A percentile compares a stretch with the other conserved stretches of the same genome.
phyloP scores from a whole-genome alignment of 1,140 invertebrate species.

The Psilanteris sp. region DNA sequence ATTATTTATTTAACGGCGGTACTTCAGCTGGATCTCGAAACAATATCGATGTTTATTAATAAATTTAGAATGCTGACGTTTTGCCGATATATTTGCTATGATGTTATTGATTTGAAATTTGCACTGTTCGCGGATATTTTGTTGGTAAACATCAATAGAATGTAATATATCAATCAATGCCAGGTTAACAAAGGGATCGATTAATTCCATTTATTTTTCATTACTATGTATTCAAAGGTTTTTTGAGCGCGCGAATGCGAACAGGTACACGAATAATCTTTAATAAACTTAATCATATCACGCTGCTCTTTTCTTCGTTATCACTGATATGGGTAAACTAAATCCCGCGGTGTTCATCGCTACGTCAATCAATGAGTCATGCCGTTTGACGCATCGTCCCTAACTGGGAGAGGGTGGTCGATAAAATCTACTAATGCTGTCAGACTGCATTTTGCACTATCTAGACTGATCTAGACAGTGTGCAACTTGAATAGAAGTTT shows the following conservation, averaged over 20 bases:
- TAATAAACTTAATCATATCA: conserved; percentile 15
- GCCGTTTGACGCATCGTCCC: conserved; percentile 46
- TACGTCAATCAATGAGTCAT: conserved; percentile 49
- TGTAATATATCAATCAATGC: conserved; percentile 46
- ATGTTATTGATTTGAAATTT: conserved; percentile 35
- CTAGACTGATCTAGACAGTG: conserved; percentile 51
- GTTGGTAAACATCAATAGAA: conserved; percentile 5
- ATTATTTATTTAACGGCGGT: conserved; percentile 2
- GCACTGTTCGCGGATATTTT: conserved; percentile 16
- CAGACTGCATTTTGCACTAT: conserved; percentile 38
- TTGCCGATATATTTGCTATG: conserved; percentile 17
- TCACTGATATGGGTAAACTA: conserved; percentile 16
- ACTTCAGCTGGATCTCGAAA: background rate
- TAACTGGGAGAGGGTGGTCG: conserved; percentile 20
- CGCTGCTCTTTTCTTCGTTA: conserved; percentile 20
- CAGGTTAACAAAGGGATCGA: conserved; percentile 40
- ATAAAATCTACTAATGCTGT: conserved; percentile 58
- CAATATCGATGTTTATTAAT: conserved; percentile 28
- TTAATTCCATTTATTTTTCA: conserved; percentile 51
- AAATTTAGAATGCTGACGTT: conserved; percentile 28
- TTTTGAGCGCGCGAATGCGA: conserved; percentile 12
- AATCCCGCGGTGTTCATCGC: conserved; percentile 43
- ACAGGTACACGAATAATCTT: conserved; percentile 32
- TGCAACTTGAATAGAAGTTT: conserved; percentile 54
- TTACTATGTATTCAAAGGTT: conserved; percentile 30